Evolutionary conservation across 37 sponge, comb jelly and placozoan genomes (phyloP).

Genomic region (Hexactinellida sp.): DNA sequence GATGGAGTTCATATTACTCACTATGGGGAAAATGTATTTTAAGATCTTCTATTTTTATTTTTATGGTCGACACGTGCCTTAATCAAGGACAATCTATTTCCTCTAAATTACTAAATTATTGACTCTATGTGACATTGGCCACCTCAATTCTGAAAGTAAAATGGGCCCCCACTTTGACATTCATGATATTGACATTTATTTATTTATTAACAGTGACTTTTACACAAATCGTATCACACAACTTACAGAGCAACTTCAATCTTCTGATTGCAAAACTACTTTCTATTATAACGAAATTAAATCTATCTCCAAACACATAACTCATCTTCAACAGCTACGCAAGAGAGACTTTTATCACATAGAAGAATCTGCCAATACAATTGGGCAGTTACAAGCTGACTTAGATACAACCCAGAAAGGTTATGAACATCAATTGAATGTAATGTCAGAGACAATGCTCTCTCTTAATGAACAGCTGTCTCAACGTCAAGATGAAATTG

Average conservation of each 20-base stretch:
- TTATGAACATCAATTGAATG: slow-evolving; percentile 8
- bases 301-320: slow-evolving; percentile 11
- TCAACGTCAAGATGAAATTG: background rate
- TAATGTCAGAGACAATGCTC: slow-evolving; percentile 12
- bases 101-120: too few species aligned
- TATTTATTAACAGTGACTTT: too few species aligned
- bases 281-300: background rate
- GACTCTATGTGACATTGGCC: too few species aligned
- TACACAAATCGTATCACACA: background rate
- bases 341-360: background rate
- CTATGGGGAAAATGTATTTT: too few species aligned
- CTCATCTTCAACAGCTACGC: background rate
- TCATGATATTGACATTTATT: too few species aligned
- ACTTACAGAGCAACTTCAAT: background rate
- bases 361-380: background rate
- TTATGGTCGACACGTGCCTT: too few species aligned
- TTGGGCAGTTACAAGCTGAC: background rate
- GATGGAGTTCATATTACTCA: too few species aligned
- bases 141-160: too few species aligned
- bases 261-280: background rate
- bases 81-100: too few species aligned
- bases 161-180: too few species aligned
- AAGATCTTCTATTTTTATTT: too few species aligned
- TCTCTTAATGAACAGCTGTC: slow-evolving; percentile 10
- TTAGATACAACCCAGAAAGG: background rate